These are phyloP conservation scores for Microchrysa polita DNA, from an alignment of 2,888 invertebrate species.

Conservation along the genomic window DNA sequence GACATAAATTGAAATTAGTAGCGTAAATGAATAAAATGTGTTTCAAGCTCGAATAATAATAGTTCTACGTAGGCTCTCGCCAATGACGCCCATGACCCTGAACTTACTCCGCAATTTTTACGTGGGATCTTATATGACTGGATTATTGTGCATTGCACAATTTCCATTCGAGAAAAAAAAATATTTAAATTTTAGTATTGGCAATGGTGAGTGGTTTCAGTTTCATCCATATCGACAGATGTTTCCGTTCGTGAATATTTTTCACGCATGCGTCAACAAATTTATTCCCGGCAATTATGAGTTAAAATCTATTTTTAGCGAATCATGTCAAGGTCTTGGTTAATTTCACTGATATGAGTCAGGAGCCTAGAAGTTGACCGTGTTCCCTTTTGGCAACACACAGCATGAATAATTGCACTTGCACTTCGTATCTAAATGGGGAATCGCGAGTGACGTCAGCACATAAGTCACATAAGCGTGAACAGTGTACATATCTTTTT, in stretches of 20 bases:
- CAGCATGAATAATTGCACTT: not conserved
- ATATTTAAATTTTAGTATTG: not conserved
- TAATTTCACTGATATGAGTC: constrained; percentile 29
- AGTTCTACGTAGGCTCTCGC: not conserved
- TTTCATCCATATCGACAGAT: constrained; percentile 40
- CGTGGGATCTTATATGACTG: not conserved
- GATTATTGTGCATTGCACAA: not conserved
- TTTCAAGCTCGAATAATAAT: too few relatives aligned
- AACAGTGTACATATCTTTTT: too few relatives aligned
- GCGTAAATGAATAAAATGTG: too few relatives aligned
- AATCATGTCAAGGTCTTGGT: constrained; percentile 47
- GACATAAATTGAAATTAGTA: too few relatives aligned
- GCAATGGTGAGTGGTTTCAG: not conserved
- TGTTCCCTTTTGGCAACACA: constrained; percentile 12
- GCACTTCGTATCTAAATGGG: not conserved
- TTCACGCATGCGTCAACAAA: constrained; percentile 45
- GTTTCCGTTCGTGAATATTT: not conserved
- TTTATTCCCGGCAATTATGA: constrained; percentile 39
- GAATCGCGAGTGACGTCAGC: not conserved
- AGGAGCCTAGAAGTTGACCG: not conserved
- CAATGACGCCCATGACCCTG: constrained; percentile 32
- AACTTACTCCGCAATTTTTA: constrained; percentile 24
- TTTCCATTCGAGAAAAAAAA: not conserved
- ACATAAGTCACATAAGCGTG: not conserved
- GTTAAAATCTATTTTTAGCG: constrained; percentile 37